Conservation (phyloP, 2,888 invertebrate genomes). For the Buathra laborator region DNA sequence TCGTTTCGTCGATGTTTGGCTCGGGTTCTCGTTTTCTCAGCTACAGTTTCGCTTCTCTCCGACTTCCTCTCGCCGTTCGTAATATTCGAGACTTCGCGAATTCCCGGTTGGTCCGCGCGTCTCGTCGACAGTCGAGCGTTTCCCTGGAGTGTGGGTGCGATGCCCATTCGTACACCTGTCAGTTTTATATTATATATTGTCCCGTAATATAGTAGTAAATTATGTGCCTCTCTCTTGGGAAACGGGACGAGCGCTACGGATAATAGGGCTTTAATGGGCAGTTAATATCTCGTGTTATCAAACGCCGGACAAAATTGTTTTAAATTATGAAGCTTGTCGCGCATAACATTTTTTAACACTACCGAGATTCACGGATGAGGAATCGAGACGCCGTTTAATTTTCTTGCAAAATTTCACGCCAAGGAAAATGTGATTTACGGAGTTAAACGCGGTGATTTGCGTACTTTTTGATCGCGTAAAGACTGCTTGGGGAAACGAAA, state of each 20-base stretch:
- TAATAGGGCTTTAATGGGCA: conserved; percentile 27
- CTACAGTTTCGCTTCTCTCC: conserved; percentile 10
- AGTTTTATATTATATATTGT: conserved; percentile 54
- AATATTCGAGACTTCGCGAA: not conserved
- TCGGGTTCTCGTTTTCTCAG: conserved; percentile 26
- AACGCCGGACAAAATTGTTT: not conserved
- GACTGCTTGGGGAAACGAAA: too few species aligned
- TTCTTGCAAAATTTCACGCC: not conserved
- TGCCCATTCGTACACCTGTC: conserved; percentile 57
- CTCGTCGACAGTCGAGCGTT: conserved; percentile 28
- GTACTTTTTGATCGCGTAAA: not conserved
- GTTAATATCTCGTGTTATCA: conserved; percentile 4
- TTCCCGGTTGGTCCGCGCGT: conserved; percentile 3
- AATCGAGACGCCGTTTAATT: not conserved
- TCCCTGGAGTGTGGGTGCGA: conserved; percentile 39
- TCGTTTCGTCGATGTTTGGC: conserved; percentile 25
- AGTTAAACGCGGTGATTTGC: not conserved
- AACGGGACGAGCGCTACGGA: conserved; percentile 8
- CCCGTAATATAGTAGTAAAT: conserved; percentile 44
- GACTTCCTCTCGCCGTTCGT: conserved; percentile 21
- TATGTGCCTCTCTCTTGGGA: not conserved
- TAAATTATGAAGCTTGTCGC: not conserved
- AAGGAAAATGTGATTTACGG: not conserved
- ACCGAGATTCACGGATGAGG: not conserved
- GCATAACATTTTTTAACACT: not conserved